Evolutionary conservation across 2,888 invertebrate genomes (phyloP).

Genomic region (Psococerastis gibbosa): DNA sequence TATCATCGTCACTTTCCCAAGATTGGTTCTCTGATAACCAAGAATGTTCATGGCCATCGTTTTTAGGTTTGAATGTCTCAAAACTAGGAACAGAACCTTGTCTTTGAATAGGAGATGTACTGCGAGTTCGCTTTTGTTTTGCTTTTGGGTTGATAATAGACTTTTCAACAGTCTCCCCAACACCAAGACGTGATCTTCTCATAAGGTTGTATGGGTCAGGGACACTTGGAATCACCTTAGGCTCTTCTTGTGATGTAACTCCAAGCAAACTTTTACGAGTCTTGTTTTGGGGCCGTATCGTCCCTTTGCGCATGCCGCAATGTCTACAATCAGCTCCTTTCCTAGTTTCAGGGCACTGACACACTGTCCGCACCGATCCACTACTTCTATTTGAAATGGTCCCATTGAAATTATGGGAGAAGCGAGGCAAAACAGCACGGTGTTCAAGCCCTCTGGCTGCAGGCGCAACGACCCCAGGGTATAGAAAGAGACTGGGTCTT

Average conservation of each 20-base stretch:
- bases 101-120: conserved; percentile 22
- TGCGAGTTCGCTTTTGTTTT: conserved; percentile 19
- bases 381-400: background rate
- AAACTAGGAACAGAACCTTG: conserved; percentile 10
- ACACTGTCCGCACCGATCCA: conserved; percentile 6
- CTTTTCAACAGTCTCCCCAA: conserved; percentile 19
- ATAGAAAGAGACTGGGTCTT: conserved; percentile 5
- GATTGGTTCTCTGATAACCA: conserved; percentile 11
- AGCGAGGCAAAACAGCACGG: conserved; percentile 29
- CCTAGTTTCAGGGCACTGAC: conserved; percentile 12
- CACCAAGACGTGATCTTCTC: conserved; percentile 46
- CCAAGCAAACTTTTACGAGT: conserved; percentile 45
- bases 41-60: background rate
- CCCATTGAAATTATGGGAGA: conserved; percentile 20
- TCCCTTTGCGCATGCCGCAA: conserved; percentile 19
- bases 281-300: conserved; percentile 21
- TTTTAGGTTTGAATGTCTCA: conserved; percentile 12
- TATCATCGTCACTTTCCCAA: conserved; percentile 13
- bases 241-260: conserved; percentile 28
- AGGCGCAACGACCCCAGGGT: conserved; percentile 15
- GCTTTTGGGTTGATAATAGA: conserved; percentile 22
- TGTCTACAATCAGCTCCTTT: conserved; percentile 16
- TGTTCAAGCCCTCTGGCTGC: conserved; percentile 11
- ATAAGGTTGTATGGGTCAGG: conserved; percentile 66
- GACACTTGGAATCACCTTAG: background rate